Percentiles rank a stretch among this genome's conserved stretches.
These are phyloP conservation scores for Chiloscyllium plagiosum DNA, from an alignment of 2,113 vertebrate species.

Conservation along the genomic window DNA sequence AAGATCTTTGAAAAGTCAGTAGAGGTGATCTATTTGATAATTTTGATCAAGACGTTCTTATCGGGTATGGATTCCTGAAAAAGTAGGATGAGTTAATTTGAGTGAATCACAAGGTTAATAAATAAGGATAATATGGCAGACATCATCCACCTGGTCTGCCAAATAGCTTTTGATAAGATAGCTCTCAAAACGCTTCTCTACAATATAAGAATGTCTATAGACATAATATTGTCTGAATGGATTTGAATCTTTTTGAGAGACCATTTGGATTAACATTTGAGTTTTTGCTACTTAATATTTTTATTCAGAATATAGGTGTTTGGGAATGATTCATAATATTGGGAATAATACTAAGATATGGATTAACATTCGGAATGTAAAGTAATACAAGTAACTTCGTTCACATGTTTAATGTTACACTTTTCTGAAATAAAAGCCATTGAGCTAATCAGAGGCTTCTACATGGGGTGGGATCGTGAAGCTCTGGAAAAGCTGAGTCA, in stretches of 20 bases:
- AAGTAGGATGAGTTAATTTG: too few species aligned
- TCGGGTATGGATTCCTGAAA: too few species aligned
- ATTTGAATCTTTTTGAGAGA: neutral
- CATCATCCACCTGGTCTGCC: neutral
- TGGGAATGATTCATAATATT: neutral
- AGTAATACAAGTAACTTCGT: neutral
- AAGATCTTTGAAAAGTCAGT: neutral
- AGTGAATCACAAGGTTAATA: too few species aligned
- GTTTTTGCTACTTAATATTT: neutral
- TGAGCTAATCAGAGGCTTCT: neutral
- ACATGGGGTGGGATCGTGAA: neutral
- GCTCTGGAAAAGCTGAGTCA: neutral
- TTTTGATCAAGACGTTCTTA: too few species aligned
- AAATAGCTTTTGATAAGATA: neutral
- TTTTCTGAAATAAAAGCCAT: neutral
- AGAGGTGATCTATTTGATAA: neutral
- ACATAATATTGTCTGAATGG: neutral
- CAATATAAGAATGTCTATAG: neutral
- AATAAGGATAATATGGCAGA: neutral
- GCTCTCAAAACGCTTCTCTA: neutral
- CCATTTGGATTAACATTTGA: neutral
- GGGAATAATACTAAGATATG: neutral
- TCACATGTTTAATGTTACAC: neutral
- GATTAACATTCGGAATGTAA: neutral
- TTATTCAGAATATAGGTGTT: neutral